Conservation (phyloP, 2,113 vertebrate species). For the Oryzias woworae region DNA sequence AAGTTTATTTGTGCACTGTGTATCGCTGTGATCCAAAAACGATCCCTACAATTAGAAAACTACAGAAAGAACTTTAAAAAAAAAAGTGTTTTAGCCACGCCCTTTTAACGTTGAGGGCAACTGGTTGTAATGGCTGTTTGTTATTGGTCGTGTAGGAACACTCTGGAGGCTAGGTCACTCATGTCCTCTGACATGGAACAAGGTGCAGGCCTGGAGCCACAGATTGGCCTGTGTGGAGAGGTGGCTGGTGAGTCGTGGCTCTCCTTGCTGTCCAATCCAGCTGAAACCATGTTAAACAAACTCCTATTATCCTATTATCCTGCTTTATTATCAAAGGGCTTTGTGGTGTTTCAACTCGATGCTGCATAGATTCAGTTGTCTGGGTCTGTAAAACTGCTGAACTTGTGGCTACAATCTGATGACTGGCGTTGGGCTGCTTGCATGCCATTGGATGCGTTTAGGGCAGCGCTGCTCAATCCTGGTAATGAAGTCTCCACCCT, state of each 20-base stretch:
- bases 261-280: constrained; percentile 49
- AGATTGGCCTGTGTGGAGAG: constrained; percentile 61
- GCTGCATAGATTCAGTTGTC: no score
- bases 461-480: no score
- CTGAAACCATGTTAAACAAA: constrained; percentile 23
- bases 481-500: no score
- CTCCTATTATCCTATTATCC: not conserved
- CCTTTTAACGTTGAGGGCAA: constrained; percentile 14
- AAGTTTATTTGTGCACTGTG: constrained; percentile 49
- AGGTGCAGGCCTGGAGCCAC: constrained; percentile 51
- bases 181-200: constrained; percentile 54
- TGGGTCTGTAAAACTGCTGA: no score
- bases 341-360: not conserved
- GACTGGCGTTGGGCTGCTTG: not conserved
- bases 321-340: not conserved
- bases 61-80: constrained; percentile 5
- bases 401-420: no score
- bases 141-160: constrained; percentile 76
- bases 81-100: constrained; percentile 7
- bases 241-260: constrained; percentile 73
- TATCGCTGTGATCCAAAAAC: not conserved
- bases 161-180: constrained; percentile 57
- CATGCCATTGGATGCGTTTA: no score
- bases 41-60: not conserved
- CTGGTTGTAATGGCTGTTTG: constrained; percentile 69